Conservation (phyloP, 92 coral and sea anemone species). For the Siderastrea radians region DNA sequence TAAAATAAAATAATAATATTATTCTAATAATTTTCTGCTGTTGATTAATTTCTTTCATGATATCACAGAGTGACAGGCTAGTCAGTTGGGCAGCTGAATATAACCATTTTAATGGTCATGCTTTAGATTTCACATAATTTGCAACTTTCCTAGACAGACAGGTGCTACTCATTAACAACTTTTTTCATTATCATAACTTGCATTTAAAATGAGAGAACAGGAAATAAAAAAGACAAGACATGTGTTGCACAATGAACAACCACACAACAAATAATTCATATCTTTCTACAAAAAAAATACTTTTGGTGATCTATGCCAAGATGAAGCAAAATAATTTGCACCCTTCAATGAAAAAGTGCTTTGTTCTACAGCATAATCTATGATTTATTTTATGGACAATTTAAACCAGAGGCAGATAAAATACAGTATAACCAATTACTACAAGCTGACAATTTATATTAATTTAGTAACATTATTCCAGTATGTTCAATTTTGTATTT, state of each 20-base stretch:
- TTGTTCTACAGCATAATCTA: too few relatives aligned
- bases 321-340: too few relatives aligned
- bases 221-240: background rate
- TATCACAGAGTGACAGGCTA: too few relatives aligned
- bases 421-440: background rate
- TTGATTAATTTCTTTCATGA: too few relatives aligned
- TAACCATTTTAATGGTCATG: background rate
- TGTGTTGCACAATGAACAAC: background rate
- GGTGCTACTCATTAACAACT: background rate
- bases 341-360: too few relatives aligned
- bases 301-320: too few relatives aligned
- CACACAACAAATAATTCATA: background rate
- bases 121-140: background rate
- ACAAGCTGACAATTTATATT: background rate
- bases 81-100: background rate
- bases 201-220: conserved; percentile 2
- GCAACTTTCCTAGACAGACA: conserved; percentile 20
- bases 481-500: background rate
- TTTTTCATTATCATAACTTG: background rate
- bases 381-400: too few relatives aligned
- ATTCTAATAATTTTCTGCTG: too few relatives aligned
- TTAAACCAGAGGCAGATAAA: too few relatives aligned
- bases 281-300: background rate
- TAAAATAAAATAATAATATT: too few relatives aligned
- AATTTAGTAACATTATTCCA: background rate